Base-by-base conservation (phyloP, 2,888 invertebrate genomes). In the Rhingia campestris region DNA sequence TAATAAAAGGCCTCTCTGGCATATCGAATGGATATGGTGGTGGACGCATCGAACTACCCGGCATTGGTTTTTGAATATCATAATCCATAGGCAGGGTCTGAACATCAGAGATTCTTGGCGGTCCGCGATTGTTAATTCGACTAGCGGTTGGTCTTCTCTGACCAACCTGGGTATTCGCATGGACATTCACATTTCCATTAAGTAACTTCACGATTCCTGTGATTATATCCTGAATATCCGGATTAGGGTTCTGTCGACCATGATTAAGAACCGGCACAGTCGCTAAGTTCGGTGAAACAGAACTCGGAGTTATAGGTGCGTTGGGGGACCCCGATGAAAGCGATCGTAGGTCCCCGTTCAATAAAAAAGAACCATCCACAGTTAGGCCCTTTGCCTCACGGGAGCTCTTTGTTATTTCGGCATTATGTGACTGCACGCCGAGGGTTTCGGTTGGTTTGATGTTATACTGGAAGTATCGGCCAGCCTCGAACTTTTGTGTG, bases 171-270 rank as follows among this genome's bases (percentile, higher is more conserved):
- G 95, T 95, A 86, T 95, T 96, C 0, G 95, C 95, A 89, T 95
- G 95, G 0, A 97, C 96, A 88, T 97, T 97, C 0, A 97, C 97
- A 88, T 97, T 97, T 0, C 97, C 97, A 86, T 97, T 97, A 1
- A 97, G 92, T 9, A 97, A 90, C 89, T 97, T 97, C 0, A 97
- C 97, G 59, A 97, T 95, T 6, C 97, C 97, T 2, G 96, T 96
- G 41, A 97, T 96, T 37, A 97, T 97, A 88, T 97, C 97, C 90
- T 97, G 97, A 74, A 97, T 97, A 89, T 97, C 97, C 45, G 95
- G 94, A 89, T 94, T 94, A 4, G 94, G 93, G 87, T 94, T 94
- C 76, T 94, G 92, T 14, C 92, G 88, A 0, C 90, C 88, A 87
- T 88, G 89, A 88, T 89, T 89, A 73, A 88, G 88, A 32, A 80